Evolutionary conservation across 2,888 invertebrate genomes (phyloP).

Genomic region (Andrena bicolor): DNA sequence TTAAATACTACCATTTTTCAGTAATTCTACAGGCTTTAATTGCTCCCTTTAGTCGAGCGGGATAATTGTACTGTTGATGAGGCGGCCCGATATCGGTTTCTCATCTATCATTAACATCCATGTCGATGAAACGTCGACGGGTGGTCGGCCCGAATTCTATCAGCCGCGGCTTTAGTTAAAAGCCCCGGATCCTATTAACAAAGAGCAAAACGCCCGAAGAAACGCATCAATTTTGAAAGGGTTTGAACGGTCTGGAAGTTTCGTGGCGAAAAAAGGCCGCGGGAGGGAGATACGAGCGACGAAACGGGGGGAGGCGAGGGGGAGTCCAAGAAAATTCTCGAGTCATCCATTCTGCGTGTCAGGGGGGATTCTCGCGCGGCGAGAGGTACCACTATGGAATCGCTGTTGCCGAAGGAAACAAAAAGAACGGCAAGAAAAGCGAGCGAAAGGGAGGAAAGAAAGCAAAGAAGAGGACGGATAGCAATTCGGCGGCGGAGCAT

Average conservation of each 20-base stretch:
- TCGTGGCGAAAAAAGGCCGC: not conserved
- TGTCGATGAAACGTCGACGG: conserved; percentile 2
- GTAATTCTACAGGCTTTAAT: not conserved
- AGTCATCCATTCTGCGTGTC: conserved; percentile 80
- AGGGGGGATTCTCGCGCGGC: conserved; percentile 77
- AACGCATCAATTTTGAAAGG: conserved; percentile 42
- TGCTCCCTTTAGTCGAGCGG: conserved; percentile 3
- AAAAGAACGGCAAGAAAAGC: conserved; percentile 37
- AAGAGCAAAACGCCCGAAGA: conserved; percentile 24
- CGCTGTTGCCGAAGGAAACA: conserved; percentile 46
- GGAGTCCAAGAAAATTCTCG: conserved; percentile 72
- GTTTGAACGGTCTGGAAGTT: conserved; percentile 24
- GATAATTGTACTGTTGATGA: conserved; percentile 7
- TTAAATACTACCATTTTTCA: too few relatives aligned
- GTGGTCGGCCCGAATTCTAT: conserved; percentile 24
- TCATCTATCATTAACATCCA: conserved; percentile 29
- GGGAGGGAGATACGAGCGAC: conserved; percentile 6
- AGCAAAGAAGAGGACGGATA: conserved; percentile 22
- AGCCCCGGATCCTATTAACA: conserved; percentile 16
- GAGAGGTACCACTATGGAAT: conserved; percentile 68
- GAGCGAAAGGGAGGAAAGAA: conserved; percentile 17
- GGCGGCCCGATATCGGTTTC: conserved; percentile 22
- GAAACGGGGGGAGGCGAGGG: not conserved
- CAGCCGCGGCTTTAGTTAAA: conserved; percentile 17
- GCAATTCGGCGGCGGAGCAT: conserved; percentile 42